A percentile compares a stretch with the other conserved stretches of the same genome.
phyloP scores from a whole-genome alignment of 2,888 invertebrate genomes.

The Catocala fraxini region DNA sequence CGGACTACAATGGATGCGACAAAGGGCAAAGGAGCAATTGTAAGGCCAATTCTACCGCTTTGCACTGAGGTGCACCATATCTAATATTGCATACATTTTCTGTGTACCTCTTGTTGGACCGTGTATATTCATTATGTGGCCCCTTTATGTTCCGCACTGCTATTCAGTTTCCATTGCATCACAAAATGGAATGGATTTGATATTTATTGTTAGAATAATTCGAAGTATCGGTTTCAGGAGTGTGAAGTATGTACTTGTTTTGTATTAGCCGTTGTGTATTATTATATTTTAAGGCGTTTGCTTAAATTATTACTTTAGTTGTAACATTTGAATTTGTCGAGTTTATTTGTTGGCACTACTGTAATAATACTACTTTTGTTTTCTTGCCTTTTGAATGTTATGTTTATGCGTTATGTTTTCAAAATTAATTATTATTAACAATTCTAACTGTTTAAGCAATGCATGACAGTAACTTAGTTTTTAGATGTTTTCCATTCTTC shows the following conservation, averaged over 20 bases:
- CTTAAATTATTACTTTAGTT: neutral
- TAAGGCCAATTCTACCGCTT: slow-evolving; percentile 27
- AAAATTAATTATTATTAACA: too few relatives aligned
- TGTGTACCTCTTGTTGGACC: neutral
- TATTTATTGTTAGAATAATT: too few relatives aligned
- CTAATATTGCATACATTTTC: neutral
- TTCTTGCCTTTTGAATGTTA: too few relatives aligned
- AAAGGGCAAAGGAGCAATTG: slow-evolving; percentile 24
- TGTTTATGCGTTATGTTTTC: too few relatives aligned
- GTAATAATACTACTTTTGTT: too few relatives aligned
- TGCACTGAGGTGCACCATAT: slow-evolving; percentile 14
- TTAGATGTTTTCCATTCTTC: too few relatives aligned
- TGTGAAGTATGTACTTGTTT: neutral
- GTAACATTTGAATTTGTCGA: too few relatives aligned
- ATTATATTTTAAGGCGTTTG: slow-evolving; percentile 6
- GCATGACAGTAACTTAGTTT: too few relatives aligned
- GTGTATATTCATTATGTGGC: neutral
- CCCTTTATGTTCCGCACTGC: neutral
- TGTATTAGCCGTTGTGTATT: slow-evolving; percentile 12
- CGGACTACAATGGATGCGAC: slow-evolving; percentile 19
- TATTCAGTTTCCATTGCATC: neutral
- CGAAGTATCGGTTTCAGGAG: too few relatives aligned
- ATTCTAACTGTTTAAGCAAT: too few relatives aligned
- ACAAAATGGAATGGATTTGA: neutral
- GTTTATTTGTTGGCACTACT: too few relatives aligned